Percentiles rank a stretch among this genome's conserved stretches.
Conservation (phyloP, 2,113 vertebrate genomes). For the Triplophysa rosa region DNA sequence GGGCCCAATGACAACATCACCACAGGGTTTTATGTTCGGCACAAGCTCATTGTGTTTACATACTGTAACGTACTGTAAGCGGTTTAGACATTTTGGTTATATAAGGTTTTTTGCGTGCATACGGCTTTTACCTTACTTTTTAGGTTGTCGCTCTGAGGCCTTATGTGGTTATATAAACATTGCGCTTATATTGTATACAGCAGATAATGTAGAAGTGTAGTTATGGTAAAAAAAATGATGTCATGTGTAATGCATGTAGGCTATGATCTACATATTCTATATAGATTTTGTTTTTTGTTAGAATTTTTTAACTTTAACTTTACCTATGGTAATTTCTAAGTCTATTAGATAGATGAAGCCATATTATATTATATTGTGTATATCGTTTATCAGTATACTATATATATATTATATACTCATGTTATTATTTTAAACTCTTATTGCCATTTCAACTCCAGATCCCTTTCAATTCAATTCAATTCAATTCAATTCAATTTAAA, state of each 20-base stretch:
- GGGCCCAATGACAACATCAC: not conserved
- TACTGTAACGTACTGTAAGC: not conserved
- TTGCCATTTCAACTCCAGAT: too few relatives aligned
- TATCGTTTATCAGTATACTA: too few relatives aligned
- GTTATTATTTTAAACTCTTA: too few relatives aligned
- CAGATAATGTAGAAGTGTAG: not conserved
- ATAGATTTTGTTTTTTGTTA: too few relatives aligned
- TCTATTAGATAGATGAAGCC: too few relatives aligned
- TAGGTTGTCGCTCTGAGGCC: not conserved
- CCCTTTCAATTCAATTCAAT: not conserved
- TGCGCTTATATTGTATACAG: not conserved
- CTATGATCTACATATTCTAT: too few relatives aligned
- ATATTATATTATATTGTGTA: too few relatives aligned
- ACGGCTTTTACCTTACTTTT: not conserved
- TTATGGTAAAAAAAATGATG: too few relatives aligned
- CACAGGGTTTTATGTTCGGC: not conserved
- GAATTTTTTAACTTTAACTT: too few relatives aligned
- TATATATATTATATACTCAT: too few relatives aligned
- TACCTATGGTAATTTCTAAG: too few relatives aligned
- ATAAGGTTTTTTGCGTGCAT: not conserved
- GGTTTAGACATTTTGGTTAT: not conserved
- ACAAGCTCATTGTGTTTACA: constrained; percentile 10
- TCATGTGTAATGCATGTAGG: too few relatives aligned
- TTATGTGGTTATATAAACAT: constrained; percentile 2
- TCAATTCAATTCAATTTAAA: not conserved